Percentiles rank a stretch among this genome's conserved stretches.
phyloP scores from a whole-genome alignment of 2,888 invertebrate genomes.

The Drosophila imparisetae region DNA sequence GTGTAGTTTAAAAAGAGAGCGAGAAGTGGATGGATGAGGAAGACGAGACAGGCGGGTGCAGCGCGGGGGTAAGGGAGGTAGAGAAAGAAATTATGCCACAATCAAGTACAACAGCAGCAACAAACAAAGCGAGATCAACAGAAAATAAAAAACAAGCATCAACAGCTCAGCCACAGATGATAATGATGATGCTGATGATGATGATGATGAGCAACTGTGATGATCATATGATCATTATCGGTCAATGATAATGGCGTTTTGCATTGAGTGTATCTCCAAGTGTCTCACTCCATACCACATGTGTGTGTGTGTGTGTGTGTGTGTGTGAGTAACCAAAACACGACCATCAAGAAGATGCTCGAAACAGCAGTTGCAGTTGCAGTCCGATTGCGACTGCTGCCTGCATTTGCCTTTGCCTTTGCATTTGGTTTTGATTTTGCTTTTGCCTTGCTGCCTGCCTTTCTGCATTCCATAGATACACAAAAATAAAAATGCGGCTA shows the following conservation, averaged over 20 bases:
- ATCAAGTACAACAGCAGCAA: slow-evolving; percentile 72
- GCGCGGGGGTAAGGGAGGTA: slow-evolving; percentile 4
- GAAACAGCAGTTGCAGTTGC: slow-evolving; percentile 45
- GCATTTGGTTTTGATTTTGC: not conserved
- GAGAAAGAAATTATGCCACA: slow-evolving; percentile 79
- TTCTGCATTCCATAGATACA: slow-evolving; percentile 80
- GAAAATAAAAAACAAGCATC: slow-evolving; percentile 41
- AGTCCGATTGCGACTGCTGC: slow-evolving; percentile 34
- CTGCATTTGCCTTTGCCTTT: slow-evolving; percentile 23
- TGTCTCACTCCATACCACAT: slow-evolving; percentile 5
- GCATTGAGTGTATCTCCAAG: slow-evolving; percentile 36
- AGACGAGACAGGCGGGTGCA: not conserved
- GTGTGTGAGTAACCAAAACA: slow-evolving; percentile 33
- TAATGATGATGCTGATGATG: slow-evolving; percentile 25
- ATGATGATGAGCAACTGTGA: slow-evolving; percentile 23
- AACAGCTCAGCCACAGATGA: slow-evolving; percentile 36
- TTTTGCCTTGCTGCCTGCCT: slow-evolving; percentile 24
- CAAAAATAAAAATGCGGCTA: slow-evolving; percentile 81
- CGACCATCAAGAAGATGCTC: slow-evolving; percentile 38
- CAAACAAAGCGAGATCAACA: slow-evolving; percentile 50
- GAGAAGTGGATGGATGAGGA: not conserved
- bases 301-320: not conserved
- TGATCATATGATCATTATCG: slow-evolving; percentile 60
- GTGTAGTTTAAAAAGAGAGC: slow-evolving; percentile 1
- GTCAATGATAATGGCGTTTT: slow-evolving; percentile 65